Percentiles rank a stretch among this genome's conserved stretches.
These are phyloP conservation scores for Peromyscus aztecus DNA, from an alignment of 2,797 vertebrate genomes.

Conservation along the genomic window DNA sequence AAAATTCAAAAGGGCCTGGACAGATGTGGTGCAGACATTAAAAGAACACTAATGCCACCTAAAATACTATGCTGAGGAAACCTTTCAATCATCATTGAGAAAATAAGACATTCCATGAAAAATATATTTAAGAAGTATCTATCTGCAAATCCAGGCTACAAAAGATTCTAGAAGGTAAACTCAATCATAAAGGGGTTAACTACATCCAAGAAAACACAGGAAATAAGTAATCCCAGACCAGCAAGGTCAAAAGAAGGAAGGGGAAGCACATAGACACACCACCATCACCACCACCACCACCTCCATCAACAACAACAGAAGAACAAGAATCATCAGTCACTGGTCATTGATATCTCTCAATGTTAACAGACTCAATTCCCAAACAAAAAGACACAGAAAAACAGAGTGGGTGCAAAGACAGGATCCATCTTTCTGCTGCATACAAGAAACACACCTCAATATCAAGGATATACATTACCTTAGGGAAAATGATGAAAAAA, in stretches of 20 bases:
- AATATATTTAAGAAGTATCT: not conserved
- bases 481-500: too few species aligned
- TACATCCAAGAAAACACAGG: not conserved
- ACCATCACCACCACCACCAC: not conserved
- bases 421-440: not conserved
- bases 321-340: not conserved
- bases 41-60: not conserved
- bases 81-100: not conserved
- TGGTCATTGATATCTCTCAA: not conserved
- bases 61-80: not conserved
- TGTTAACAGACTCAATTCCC: not conserved
- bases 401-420: not conserved
- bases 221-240: not conserved
- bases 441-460: not conserved
- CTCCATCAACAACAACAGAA: not conserved
- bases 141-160: not conserved
- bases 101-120: too few species aligned
- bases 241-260: not conserved
- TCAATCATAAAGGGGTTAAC: not conserved
- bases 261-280: not conserved
- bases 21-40: not conserved
- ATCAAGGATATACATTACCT: not conserved
- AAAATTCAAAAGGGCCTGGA: too few species aligned
- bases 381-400: not conserved
- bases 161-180: not conserved